A percentile compares a stretch with the other conserved stretches of the same genome.
Evolutionary conservation across 2,797 vertebrate species (phyloP).

Genomic region (Clarias pachynema): DNA sequence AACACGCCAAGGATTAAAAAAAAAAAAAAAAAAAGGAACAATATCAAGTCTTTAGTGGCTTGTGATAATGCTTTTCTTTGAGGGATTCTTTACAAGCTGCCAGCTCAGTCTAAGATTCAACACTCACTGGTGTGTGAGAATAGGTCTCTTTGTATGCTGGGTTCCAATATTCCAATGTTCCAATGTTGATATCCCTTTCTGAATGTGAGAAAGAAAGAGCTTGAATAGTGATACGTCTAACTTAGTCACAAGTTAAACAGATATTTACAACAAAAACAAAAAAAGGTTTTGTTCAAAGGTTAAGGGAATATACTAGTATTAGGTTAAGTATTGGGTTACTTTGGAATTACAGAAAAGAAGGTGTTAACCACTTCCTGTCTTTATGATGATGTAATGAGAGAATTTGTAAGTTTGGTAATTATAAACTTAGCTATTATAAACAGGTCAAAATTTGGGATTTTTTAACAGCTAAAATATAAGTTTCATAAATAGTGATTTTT

Average conservation of each 20-base stretch:
- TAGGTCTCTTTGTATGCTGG: constrained; percentile 68
- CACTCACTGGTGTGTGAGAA: constrained; percentile 63
- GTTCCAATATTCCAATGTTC: constrained; percentile 38
- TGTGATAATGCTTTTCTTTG: constrained; percentile 59
- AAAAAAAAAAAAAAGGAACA: constrained; percentile 8
- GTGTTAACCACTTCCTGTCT: constrained; percentile 8
- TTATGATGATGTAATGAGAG: not conserved
- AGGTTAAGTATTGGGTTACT: not conserved
- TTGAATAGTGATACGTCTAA: constrained; percentile 35
- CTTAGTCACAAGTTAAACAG: constrained; percentile 36
- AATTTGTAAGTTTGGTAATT: not conserved
- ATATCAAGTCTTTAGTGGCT: constrained; percentile 61
- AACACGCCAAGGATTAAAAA: constrained; percentile 24
- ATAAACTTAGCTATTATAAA: not conserved
- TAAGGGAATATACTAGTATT: not conserved
- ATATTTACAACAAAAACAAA: constrained; percentile 28
- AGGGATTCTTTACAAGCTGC: constrained; percentile 63
- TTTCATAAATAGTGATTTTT: not conserved
- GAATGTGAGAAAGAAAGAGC: constrained; percentile 37
- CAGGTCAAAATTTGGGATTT: not conserved
- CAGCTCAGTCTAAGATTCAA: constrained; percentile 65
- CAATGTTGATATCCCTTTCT: constrained; percentile 66
- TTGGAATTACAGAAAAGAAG: constrained; percentile 1
- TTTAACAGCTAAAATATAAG: not conserved
- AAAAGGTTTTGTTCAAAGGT: constrained; percentile 17